Evolutionary conservation across 2,888 invertebrate genomes (phyloP).

Genomic region (Muschampia plurimacula): DNA sequence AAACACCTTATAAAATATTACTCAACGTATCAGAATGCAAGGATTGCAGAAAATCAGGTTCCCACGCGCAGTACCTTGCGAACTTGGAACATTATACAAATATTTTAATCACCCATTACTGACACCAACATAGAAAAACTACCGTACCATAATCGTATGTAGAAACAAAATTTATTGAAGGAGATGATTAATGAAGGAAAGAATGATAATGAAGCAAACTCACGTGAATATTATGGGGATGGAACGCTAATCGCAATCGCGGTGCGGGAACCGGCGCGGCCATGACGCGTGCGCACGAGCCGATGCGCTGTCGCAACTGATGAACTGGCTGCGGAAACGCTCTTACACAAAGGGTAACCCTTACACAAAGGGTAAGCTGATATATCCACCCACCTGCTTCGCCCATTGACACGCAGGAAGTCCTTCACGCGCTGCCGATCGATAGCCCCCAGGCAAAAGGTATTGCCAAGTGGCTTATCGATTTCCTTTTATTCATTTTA

Average conservation of each 20-base stretch:
- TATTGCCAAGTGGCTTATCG: constrained; percentile 13
- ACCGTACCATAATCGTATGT: neutral
- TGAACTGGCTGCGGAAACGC: constrained; percentile 49
- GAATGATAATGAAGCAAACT: constrained; percentile 51
- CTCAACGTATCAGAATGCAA: constrained; percentile 66
- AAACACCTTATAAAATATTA: constrained; percentile 55
- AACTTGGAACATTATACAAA: constrained; percentile 40
- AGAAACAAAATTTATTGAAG: neutral
- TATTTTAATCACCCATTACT: constrained; percentile 18
- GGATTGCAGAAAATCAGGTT: constrained; percentile 77
- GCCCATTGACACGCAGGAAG: constrained; percentile 46
- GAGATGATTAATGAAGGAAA: neutral
- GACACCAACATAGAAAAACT: neutral
- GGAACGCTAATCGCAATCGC: constrained; percentile 73
- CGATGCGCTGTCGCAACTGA: constrained; percentile 51
- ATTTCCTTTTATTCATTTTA: constrained; percentile 7
- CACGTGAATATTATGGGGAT: constrained; percentile 80
- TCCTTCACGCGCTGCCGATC: constrained; percentile 39
- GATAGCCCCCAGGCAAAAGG: constrained; percentile 16
- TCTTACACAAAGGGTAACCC: too few species aligned
- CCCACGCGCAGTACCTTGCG: constrained; percentile 55
- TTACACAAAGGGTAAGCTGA: constrained; percentile 56
- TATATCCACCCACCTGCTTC: constrained; percentile 58
- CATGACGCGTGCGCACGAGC: constrained; percentile 60
- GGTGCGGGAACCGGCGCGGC: constrained; percentile 68